Percentiles rank a stretch among this genome's conserved stretches.
phyloP scores from a whole-genome alignment of 35 echinoderm and acorn worm genomes.

The Chiridota heheva region DNA sequence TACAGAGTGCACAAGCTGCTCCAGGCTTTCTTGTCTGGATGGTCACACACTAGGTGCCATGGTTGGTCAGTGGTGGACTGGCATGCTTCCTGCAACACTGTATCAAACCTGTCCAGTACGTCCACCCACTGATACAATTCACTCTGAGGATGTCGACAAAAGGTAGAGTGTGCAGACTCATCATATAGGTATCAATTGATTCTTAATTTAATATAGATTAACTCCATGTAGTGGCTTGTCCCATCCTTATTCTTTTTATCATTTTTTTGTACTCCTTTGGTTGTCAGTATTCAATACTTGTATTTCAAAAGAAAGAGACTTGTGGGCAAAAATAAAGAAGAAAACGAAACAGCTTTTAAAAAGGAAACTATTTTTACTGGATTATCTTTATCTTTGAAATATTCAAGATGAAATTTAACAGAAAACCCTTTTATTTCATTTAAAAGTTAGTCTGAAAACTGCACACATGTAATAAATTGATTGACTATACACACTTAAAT shows the following conservation, averaged over 20 bases:
- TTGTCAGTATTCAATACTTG: not conserved
- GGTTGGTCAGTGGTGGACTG: constrained; percentile 47
- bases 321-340: not conserved
- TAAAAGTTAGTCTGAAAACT: too few species aligned
- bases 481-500: too few species aligned
- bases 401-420: too few species aligned
- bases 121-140: constrained; percentile 99
- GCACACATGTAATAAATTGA: too few species aligned
- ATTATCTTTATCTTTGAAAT: too few species aligned
- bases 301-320: not conserved
- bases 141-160: constrained; percentile 36
- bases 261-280: not conserved
- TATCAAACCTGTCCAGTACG: constrained; percentile 92
- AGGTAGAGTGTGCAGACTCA: not conserved
- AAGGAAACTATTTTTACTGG: too few species aligned
- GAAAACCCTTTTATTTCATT: too few species aligned
- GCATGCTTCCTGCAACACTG: constrained; percentile 75
- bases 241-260: not conserved
- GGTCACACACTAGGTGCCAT: constrained; percentile 82
- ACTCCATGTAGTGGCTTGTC: not conserved
- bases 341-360: too few species aligned
- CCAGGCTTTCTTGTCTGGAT: constrained; percentile 49
- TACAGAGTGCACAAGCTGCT: constrained; percentile 78
- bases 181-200: not conserved
- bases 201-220: too few species aligned